A percentile compares a stretch with the other conserved stretches of the same genome.
phyloP scores from a whole-genome alignment of 2,888 invertebrate genomes.

The Dugesia japonica region DNA sequence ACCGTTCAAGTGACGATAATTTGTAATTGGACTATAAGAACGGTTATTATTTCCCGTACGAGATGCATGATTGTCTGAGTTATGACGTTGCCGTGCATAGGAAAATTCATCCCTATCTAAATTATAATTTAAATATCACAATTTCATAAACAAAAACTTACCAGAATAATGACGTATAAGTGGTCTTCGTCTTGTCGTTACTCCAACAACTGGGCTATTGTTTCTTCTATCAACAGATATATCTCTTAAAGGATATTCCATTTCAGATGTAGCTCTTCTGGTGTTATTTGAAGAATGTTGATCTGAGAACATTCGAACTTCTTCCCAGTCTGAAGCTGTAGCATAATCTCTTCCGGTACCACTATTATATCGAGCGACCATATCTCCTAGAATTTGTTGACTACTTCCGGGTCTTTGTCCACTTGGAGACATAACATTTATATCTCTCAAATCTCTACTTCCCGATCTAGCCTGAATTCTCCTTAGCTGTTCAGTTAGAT shows the following conservation, averaged over 20 bases:
- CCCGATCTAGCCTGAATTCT: not conserved
- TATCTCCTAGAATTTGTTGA: not conserved
- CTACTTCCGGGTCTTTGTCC: not conserved
- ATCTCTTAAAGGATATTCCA: not conserved
- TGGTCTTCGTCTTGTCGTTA: not conserved
- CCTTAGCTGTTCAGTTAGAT: not conserved
- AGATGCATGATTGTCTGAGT: not conserved
- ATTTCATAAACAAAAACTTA: not conserved
- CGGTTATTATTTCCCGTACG: not conserved
- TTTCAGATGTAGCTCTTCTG: not conserved
- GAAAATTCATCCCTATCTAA: not conserved
- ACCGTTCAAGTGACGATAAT: not conserved
- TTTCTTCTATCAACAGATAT: not conserved
- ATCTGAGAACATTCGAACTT: not conserved
- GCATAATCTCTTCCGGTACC: not conserved
- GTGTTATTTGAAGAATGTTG: not conserved
- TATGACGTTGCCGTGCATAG: not conserved
- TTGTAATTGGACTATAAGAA: not conserved
- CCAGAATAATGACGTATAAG: not conserved
- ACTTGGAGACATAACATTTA: not conserved
- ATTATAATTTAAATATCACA: not conserved
- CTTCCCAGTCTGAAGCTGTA: not conserved
- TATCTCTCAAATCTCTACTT: not conserved
- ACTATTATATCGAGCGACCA: not conserved
- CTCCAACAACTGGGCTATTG: not conserved